Evolutionary conservation across 2,113 vertebrate genomes (phyloP), one percentile per base, ranked within the genome.

Genomic region (Thermophis baileyi): DNA sequence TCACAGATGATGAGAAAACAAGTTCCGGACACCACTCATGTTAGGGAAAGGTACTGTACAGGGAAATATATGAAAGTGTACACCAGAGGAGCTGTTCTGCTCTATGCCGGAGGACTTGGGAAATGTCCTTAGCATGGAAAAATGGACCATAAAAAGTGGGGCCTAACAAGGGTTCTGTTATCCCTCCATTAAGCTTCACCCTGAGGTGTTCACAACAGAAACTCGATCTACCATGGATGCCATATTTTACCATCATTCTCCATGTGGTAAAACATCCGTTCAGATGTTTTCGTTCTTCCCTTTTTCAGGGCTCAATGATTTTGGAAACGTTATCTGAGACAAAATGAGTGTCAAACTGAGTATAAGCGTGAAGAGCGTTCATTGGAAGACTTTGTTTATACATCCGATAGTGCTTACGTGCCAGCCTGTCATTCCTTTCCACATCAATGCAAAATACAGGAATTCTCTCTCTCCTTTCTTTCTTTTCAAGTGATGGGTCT

Each of bases 391-490:
- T 90, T 24, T 90, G 90, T 8, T 1, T 10, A 55, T 30, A 93
- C 16, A 90, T 94, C 46, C 10, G 4, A 90, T 25, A 10, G n/a
- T 35, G 49, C 97, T 92, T 97, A 99, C 99, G 98, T 85, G 98
- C 97, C 95, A 96, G 97, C 94, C 98, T 97, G 96, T 99, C 99
- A 30, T 99, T 98, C 89, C 99, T 98, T 93, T 99, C 98, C 93
- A 99, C 99, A 44, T 99, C 98, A 96, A 99, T 99, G 97, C 98
- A 99, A 98, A 99, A 99, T 10, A 99, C 98, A 20, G 98, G 99
- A 94, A 98, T 97, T 95, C 97, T 98, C 96, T 99, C 99, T 95
- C 98, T 99, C 97, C 98, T 99, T 86, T 98, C 98, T 94, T 95
- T 98, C 87, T 97, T 98, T 97, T 98, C 98, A 91, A 95, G 93